A percentile compares a stretch with the other conserved stretches of the same genome.
phyloP scores from a whole-genome alignment of 2,797 vertebrate species.

The Sphenopsis melanotis region DNA sequence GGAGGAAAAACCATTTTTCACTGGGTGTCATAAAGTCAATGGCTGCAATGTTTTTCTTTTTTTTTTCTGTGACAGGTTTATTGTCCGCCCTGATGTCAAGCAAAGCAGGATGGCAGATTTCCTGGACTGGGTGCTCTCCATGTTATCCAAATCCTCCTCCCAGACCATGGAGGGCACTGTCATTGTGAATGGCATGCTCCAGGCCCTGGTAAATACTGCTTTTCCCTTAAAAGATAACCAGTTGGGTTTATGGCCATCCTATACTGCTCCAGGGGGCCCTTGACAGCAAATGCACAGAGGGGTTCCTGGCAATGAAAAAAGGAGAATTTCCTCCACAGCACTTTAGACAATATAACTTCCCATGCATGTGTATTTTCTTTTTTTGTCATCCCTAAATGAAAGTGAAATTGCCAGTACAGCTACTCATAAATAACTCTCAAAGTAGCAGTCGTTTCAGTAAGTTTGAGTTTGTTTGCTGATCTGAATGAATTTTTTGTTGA shows the following conservation, averaged over 20 bases:
- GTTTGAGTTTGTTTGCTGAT: neutral
- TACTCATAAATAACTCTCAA: neutral
- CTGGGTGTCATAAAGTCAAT: neutral
- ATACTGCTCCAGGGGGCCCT: neutral
- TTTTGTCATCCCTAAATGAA: neutral
- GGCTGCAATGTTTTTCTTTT: neutral
- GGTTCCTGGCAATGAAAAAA: neutral
- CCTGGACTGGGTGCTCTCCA: conserved; percentile 89
- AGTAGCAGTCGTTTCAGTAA: neutral
- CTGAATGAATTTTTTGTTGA: neutral
- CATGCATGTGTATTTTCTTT: neutral
- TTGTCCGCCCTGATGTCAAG: conserved; percentile 91
- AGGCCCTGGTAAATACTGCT: conserved; percentile 85
- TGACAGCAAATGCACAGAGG: neutral
- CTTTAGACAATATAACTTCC: neutral
- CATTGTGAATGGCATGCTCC: conserved; percentile 86
- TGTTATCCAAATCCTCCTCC: conserved; percentile 80
- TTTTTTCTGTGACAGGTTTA: conserved; percentile 78
- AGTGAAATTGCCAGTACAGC: neutral
- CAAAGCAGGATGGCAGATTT: conserved; percentile 88
- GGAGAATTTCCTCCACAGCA: neutral
- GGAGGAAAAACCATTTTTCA: neutral
- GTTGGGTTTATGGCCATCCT: neutral
- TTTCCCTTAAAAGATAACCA: neutral
- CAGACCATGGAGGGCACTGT: conserved; percentile 80